Evolutionary conservation across 2,888 invertebrate species (phyloP), one percentile per base, ranked within the genome.

Genomic region (Globia sparganii): DNA sequence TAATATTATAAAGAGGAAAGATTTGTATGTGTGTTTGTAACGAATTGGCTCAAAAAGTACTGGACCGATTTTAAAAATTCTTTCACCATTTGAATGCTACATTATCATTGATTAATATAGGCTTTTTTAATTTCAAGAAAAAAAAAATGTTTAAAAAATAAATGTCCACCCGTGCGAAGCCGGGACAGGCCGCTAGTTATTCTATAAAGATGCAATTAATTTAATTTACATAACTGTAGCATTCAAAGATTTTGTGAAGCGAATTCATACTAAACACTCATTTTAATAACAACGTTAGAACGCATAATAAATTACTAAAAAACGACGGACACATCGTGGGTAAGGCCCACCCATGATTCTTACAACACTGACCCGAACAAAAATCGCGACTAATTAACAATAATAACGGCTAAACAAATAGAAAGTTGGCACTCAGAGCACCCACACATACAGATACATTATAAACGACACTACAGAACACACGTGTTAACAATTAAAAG

Each of bases 401-500:
- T 75, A 85, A 82, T 85, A 82, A 82, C 82, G 59, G 73, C 85
- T 85, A 84, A 84, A 82, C 84, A 84, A 84, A 84, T 84, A 94
- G 94, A 94, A 95, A 95, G 94, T 93, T 91, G 88, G 91, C 87
- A 90, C 88, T 86, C 78, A 90, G 87, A 90, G 88, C 92, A 93
- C 90, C 89, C 89, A 89, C 86, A 92, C 90, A 91, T 88, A 86
- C 88, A 82, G 58, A 75, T 66, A 91, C 90, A 89, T 91, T 88
- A 88, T 85, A 87, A 89, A 89, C 82, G 90, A 91, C 90, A 91
- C 89, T 86, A 91, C 88, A 90, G 84, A 88, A 95, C 94, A 94
- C 96, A 95, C 96, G 94, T 95, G 95, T 94, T 94, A 94, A 94
- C 93, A 96, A 96, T 95, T 95, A 96, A 94, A 94, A 92, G 86